Evolutionary conservation across 2,888 invertebrate species (phyloP), one percentile per base, ranked within the genome.

Genomic region (Melanotus villosus): DNA sequence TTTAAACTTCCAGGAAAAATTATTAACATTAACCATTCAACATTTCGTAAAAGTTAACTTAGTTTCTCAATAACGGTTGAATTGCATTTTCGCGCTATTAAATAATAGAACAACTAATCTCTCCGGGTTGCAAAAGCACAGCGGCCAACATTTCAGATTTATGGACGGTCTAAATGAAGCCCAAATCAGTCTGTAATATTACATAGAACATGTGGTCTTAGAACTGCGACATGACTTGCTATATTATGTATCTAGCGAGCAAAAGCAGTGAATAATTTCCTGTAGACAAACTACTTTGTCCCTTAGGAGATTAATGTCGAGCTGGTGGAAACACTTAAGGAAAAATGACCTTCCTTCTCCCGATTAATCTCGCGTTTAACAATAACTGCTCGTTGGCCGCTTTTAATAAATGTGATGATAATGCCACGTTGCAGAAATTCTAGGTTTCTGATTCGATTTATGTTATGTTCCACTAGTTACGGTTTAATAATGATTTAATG

Each of bases 311-410:
- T 36, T 52, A 52, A 52, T 52, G 32, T 52, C 9, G 52, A 30
- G 14, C 32, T 52, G 30, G 12, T 52, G 5, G 52, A 52, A 52
- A 32, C 52, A 52, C 52, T 50, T 52, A 32, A 26, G 23, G 18
- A 52, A 32, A 52, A 52, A 52, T 16, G 32, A 52, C 32, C 23
- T 32, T 56, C n/a, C 56, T 19, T 18, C 10, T 6, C 9, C 19
- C 19, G 56, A 56, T 56, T 56, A 56, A 56, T 56, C 34, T 32
- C 6, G 16, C n/a, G 18, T 16, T 56, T 56, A 52, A 52, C 56
- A 36, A 56, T 56, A 34, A 34, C 34, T 30, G 45, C 45, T 23
- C 47, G 47, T 23, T 47, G 19, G 47, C 7, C 26, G 23, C 23
- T 47, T 47, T 47, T 47, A 47, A 47, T 47, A 47, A 12, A 47